A percentile compares a stretch with the other conserved stretches of the same genome.
phyloP scores from a whole-genome alignment of 1,140 invertebrate genomes.

The Anadara kagoshimensis region DNA sequence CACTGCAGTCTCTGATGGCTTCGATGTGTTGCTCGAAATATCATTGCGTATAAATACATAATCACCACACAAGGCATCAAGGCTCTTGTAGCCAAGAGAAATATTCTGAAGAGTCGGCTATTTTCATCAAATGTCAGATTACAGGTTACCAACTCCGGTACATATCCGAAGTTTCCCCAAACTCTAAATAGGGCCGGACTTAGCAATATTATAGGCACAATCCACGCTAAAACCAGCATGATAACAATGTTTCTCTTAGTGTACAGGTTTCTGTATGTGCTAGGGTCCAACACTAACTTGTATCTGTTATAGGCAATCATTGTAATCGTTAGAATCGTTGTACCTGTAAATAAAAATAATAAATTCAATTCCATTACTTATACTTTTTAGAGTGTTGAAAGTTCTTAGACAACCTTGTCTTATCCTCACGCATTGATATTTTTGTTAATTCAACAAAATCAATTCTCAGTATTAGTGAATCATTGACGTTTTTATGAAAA shows the following conservation, averaged over 20 bases:
- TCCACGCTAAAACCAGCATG: constrained; percentile 51
- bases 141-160: constrained; percentile 52
- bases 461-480: no score
- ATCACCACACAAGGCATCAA: constrained; percentile 53
- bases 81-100: constrained; percentile 52
- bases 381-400: background rate
- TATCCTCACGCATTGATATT: background rate
- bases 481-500: no score
- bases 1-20: constrained; percentile 42
- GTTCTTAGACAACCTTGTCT: no score
- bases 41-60: constrained; percentile 53
- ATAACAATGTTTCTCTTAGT: constrained; percentile 30
- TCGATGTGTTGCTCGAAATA: constrained; percentile 48
- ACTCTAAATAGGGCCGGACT: constrained; percentile 46
- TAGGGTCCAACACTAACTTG: constrained; percentile 48
- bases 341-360: constrained; percentile 45
- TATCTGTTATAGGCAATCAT: constrained; percentile 60
- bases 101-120: constrained; percentile 55
- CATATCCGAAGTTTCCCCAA: constrained; percentile 56
- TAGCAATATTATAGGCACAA: constrained; percentile 42
- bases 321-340: constrained; percentile 59
- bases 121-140: constrained; percentile 56
- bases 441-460: no score
- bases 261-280: constrained; percentile 44
- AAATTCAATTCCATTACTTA: background rate